Evolutionary conservation across 2,888 invertebrate species (phyloP).

Genomic region (Drosophila greeni): DNA sequence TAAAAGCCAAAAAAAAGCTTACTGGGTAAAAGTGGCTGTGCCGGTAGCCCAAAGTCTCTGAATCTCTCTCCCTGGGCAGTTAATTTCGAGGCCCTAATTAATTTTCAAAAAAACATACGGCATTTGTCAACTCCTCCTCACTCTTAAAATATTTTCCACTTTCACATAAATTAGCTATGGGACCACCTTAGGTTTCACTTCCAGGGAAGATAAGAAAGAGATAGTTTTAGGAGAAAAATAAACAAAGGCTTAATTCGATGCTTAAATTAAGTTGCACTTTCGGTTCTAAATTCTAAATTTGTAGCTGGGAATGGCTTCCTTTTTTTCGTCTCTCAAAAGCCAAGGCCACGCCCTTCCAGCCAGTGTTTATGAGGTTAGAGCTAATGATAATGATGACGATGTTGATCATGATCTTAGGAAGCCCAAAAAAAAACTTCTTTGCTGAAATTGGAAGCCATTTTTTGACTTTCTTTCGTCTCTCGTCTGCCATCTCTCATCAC

Average conservation of each 20-base stretch:
- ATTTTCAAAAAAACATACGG: slow-evolving; percentile 41
- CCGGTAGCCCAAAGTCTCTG: slow-evolving; percentile 24
- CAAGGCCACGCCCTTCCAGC: slow-evolving; percentile 59
- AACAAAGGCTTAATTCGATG: background rate
- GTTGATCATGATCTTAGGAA: slow-evolving; percentile 28
- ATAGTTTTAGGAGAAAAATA: background rate
- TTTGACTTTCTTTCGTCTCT: slow-evolving; percentile 13
- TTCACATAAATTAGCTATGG: slow-evolving; percentile 52
- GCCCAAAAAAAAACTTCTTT: slow-evolving; percentile 24
- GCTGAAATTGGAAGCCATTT: slow-evolving; percentile 53
- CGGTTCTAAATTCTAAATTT: background rate
- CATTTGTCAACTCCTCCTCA: slow-evolving; percentile 42
- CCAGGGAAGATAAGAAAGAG: background rate
- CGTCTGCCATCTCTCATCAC: slow-evolving; percentile 13
- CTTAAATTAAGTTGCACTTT: slow-evolving; percentile 21
- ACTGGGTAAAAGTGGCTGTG: slow-evolving; percentile 13
- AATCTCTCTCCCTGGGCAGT: slow-evolving; percentile 4
- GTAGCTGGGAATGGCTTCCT: slow-evolving; percentile 23
- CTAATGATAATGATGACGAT: slow-evolving; percentile 25
- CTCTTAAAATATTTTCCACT: slow-evolving; percentile 51
- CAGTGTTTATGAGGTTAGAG: slow-evolving; percentile 54
- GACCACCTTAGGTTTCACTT: slow-evolving; percentile 30
- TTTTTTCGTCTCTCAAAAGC: slow-evolving; percentile 29
- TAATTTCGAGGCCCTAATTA: slow-evolving; percentile 34
- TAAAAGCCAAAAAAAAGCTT: slow-evolving; percentile 11